These are phyloP conservation scores for Rhagoletis zephyria DNA, from an alignment of 1,140 invertebrate genomes.

Conservation along the genomic window DNA sequence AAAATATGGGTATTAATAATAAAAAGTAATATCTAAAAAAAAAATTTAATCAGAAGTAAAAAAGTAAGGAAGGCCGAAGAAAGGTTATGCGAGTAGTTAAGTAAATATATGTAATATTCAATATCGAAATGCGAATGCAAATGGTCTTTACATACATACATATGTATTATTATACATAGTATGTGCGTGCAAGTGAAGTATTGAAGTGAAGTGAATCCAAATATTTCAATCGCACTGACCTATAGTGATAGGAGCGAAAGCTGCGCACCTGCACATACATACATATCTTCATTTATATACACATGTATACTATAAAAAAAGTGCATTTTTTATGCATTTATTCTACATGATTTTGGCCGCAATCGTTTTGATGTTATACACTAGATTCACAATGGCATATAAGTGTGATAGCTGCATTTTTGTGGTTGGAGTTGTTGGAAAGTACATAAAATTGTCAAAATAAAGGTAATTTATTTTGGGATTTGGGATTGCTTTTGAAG, in stretches of 20 bases:
- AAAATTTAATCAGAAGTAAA: too few relatives aligned
- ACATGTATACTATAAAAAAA: background rate
- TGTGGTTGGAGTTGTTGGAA: background rate
- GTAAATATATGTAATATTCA: background rate
- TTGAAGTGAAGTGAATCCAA: constrained; percentile 23
- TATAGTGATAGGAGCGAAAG: background rate
- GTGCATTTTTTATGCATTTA: background rate
- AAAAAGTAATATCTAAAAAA: background rate
- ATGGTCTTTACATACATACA: background rate
- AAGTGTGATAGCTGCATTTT: background rate
- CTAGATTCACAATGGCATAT: background rate
- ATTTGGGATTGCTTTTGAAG: background rate
- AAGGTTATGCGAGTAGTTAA: background rate
- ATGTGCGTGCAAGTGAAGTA: too few relatives aligned
- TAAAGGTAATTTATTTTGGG: background rate
- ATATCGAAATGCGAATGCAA: background rate
- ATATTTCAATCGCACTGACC: constrained; percentile 31
- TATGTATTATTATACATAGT: background rate
- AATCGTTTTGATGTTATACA: background rate
- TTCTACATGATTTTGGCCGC: background rate
- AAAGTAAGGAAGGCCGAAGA: background rate
- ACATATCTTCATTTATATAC: background rate
- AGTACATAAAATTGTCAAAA: constrained; percentile 1
- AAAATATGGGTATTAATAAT: constrained; percentile 3
- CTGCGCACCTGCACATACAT: background rate